These are phyloP conservation scores for Tachystola acroxantha DNA, from an alignment of 2,888 invertebrate genomes.

Conservation along the genomic window DNA sequence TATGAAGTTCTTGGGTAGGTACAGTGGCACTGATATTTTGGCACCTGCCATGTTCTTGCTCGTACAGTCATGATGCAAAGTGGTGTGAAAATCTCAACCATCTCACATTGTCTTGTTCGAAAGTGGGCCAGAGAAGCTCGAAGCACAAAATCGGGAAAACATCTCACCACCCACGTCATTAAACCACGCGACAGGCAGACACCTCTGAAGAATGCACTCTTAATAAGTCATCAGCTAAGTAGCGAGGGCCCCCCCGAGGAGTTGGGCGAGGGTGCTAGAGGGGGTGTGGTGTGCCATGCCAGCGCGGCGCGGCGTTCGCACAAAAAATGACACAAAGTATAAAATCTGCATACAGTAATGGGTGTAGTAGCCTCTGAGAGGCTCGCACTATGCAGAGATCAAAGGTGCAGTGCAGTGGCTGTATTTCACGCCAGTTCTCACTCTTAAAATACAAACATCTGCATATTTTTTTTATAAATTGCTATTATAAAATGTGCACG, in stretches of 20 bases:
- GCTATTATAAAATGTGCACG: too few species aligned
- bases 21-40: too few species aligned
- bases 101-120: conserved; percentile 30
- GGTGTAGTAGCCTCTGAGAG: conserved; percentile 62
- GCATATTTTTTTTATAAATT: too few species aligned
- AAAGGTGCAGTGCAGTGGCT: conserved; percentile 47
- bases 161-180: conserved; percentile 64
- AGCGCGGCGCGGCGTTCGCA: conserved; percentile 44
- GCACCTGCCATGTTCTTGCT: too few species aligned
- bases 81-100: background rate
- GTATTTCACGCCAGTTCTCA: conserved; percentile 30
- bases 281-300: conserved; percentile 18
- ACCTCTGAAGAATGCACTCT: conserved; percentile 76
- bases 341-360: conserved; percentile 74
- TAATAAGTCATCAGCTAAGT: conserved; percentile 79
- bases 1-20: too few species aligned
- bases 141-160: conserved; percentile 50
- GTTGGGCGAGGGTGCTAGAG: conserved; percentile 24
- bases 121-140: conserved; percentile 57
- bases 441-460: conserved; percentile 15
- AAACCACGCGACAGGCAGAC: conserved; percentile 69
- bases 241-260: conserved; percentile 47
- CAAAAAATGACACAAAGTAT: conserved; percentile 74
- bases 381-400: conserved; percentile 52
- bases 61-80: too few species aligned